Evolutionary conservation across 2,113 vertebrate genomes (phyloP), one percentile per base, ranked within the genome.

Genomic region (Seriola rivoliana): DNA sequence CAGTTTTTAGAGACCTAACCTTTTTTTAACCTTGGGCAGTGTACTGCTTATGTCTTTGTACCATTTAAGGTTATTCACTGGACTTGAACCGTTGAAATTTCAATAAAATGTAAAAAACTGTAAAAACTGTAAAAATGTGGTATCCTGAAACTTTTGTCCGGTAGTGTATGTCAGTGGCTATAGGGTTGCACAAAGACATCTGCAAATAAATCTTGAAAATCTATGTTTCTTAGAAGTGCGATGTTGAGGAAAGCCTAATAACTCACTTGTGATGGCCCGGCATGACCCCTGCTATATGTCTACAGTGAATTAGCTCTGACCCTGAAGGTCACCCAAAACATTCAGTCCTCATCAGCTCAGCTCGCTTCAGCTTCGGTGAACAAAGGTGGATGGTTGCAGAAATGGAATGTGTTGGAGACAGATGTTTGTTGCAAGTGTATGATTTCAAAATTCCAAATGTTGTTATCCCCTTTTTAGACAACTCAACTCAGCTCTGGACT

Each of bases 241-340:
- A 60, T 55, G 7, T 59, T 71, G 19, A 66, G 40, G 52, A 76
- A 84, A 76, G 16, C 44, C 14, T 17, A 46, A 78, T 71, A 86
- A 59, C 32, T 76, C 25, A 71, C 38, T 76, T 79, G 25, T 58
- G 9, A 60, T 65, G 58, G 65, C 70, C 66, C 46, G 23, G 36
- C 64, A 13, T 73, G 75, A 84, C 72, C 66, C 46, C 57, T 38
- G 21, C 29, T 60, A n/a, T 12, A 76, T 23, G 58, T 84, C 75
- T 66, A 70, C 66, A 71, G 62, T 74, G 42, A 81, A 75, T 71
- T 36, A 80, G 65, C 73, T 38, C 44, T 85, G 60, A 80, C 80
- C 66, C 8, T 25, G 6, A 71, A 64, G 44, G 78, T 78, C 38
- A 11, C 23, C 65, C 23, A 32, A 79, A 77, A 68, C 48, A 77